Evolutionary conservation across 2,888 invertebrate species (phyloP), one percentile per base, ranked within the genome.

Genomic region (Trissolcus brochymenae): DNA sequence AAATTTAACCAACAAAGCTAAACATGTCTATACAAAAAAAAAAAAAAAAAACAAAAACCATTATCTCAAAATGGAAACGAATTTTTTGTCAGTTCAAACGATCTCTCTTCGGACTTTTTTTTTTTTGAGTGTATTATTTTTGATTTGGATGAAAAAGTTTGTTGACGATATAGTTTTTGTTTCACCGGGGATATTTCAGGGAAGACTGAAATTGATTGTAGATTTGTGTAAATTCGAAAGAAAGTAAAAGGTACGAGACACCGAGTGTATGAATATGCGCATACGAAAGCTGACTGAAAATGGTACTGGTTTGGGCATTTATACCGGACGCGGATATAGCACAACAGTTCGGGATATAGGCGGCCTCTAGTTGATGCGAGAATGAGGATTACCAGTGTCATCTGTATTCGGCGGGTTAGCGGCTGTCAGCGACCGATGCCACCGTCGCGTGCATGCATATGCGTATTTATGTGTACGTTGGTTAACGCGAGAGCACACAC

Each of bases 351-450:
- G 81, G 83, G 83, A 84, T 84, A 85, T 86, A 85, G 84, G 84
- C 84, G 83, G 84, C 83, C 83, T 84, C 83, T 84, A 86, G 85
- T 83, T 83, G 84, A 84, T 86, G 85, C 84, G 87, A 84, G 86
- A 85, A 84, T 84, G 84, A 86, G 88, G 88, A 88, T 88, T 88
- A 88, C 85, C 82, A 57, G 65, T 72, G 76, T 81, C 83, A 81
- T 82, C 81, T 79, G 82, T 82, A 83, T 82, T 80, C 79, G 84
- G 79, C 84, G 87, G 87, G 86, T 88, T 87, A 87, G 87, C 84
- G 84, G 83, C 87, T 88, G 88, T 88, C 88, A 88, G 83, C 87
- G 84, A 80, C 81, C 85, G 84, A 84, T 82, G 83, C 84, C 81
- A 81, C 82, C 81, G 84, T 46, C 43, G 46, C 50, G 43, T 19